phyloP scores from a whole-genome alignment of 2,888 invertebrate genomes.

The Amblyjoppa fuscipennis region DNA sequence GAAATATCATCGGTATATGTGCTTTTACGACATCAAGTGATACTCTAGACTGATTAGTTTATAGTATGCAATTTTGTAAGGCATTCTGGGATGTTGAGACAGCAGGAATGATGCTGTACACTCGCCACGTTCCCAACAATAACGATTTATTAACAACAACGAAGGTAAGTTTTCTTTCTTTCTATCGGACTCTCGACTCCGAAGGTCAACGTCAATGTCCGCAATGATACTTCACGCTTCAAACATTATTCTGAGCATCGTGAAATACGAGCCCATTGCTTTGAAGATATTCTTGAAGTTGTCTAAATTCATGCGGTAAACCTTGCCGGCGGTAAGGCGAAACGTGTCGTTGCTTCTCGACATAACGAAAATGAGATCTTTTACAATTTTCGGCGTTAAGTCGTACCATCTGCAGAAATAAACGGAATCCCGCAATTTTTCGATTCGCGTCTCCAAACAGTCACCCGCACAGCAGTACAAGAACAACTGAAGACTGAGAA shows the following conservation, averaged over 20 bases:
- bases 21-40: too few species aligned
- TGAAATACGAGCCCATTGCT: constrained; percentile 60
- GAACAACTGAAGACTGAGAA: constrained; percentile 57
- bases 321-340: constrained; percentile 63
- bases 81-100: too few species aligned
- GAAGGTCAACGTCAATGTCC: background rate
- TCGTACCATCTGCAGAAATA: constrained; percentile 57
- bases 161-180: background rate
- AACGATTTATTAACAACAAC: constrained; percentile 12
- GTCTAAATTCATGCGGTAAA: constrained; percentile 56
- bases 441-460: constrained; percentile 34
- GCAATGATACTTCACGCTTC: constrained; percentile 27
- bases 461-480: constrained; percentile 62
- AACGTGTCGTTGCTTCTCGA: constrained; percentile 35
- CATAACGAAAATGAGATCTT: constrained; percentile 59
- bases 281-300: constrained; percentile 65
- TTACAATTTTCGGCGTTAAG: constrained; percentile 27
- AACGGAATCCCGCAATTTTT: constrained; percentile 39
- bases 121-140: background rate
- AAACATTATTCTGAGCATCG: constrained; percentile 54
- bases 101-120: background rate
- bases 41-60: too few species aligned
- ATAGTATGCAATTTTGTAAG: too few species aligned
- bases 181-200: too few species aligned
- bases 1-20: too few species aligned